phyloP scores from a whole-genome alignment of 2,888 invertebrate species.

The Entomobrya multifasciata region DNA sequence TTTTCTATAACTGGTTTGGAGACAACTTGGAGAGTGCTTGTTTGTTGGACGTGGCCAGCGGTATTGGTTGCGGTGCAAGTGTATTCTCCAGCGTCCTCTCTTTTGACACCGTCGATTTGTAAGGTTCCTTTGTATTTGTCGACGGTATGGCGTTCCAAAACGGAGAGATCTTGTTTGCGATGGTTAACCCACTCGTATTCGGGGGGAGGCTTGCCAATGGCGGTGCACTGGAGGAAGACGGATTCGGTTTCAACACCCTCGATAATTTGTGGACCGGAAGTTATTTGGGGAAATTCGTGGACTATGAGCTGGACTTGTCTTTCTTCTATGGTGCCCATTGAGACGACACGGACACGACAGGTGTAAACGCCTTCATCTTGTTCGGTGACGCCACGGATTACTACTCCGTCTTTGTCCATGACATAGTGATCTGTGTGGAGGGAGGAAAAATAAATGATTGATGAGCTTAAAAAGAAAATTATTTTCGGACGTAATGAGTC shows the following conservation, averaged over 20 bases:
- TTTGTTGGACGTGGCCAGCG: conserved; percentile 89
- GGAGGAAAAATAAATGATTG: too few relatives aligned
- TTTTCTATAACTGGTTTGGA: conserved; percentile 91
- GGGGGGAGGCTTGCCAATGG: conserved; percentile 92
- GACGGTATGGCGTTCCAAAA: conserved; percentile 86
- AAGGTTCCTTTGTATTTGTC: conserved; percentile 85
- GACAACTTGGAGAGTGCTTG: conserved; percentile 87
- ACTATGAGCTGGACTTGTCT: conserved; percentile 86
- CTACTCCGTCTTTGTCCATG: conserved; percentile 88
- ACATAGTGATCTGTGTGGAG: conserved; percentile 86
- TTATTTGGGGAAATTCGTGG: conserved; percentile 77
- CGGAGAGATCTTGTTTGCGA: conserved; percentile 84
- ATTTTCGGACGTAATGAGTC: background rate
- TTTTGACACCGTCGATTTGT: conserved; percentile 87
- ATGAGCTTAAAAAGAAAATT: background rate
- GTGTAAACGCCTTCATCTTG: conserved; percentile 93
- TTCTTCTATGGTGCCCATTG: conserved; percentile 89
- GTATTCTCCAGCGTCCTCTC: conserved; percentile 90
- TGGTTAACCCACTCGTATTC: conserved; percentile 86
- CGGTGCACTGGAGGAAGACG: conserved; percentile 88
- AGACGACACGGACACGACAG: conserved; percentile 91
- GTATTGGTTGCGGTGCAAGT: conserved; percentile 90
- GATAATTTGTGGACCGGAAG: conserved; percentile 82
- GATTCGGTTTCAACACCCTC: conserved; percentile 91
- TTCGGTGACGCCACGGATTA: conserved; percentile 89